A percentile compares a stretch with the other conserved stretches of the same genome.
phyloP scores from a whole-genome alignment of 1,140 invertebrate species.

The Pogonomyrmex barbatus region DNA sequence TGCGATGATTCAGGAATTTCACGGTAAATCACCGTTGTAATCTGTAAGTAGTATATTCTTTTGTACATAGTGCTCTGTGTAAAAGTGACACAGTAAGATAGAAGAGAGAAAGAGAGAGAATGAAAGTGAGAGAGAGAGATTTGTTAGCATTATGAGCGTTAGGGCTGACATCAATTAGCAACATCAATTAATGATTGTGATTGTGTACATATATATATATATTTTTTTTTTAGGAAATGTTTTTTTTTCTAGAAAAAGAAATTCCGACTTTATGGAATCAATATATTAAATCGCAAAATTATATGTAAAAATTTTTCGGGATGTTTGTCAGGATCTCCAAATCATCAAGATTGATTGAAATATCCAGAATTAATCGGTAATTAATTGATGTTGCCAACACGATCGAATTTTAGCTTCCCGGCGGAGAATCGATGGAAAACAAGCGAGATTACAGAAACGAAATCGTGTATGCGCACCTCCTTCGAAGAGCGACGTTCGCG shows the following conservation, averaged over 20 bases:
- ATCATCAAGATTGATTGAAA: no score
- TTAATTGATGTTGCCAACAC: conserved; percentile 21
- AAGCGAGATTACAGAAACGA: conserved; percentile 26
- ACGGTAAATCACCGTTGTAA: conserved; percentile 36
- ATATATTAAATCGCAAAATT: neutral
- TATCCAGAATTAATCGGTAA: neutral
- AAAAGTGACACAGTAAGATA: conserved; percentile 37
- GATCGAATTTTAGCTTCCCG: conserved; percentile 1
- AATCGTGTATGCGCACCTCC: conserved; percentile 62
- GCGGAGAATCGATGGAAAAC: neutral
- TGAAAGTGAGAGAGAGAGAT: neutral
- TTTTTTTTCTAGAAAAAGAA: neutral
- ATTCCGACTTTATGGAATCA: neutral
- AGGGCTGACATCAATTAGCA: neutral
- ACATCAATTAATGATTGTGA: conserved; percentile 21
- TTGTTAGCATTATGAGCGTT: conserved; percentile 16
- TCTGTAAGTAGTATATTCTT: conserved; percentile 51
- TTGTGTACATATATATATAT: neutral
- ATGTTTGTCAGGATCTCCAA: neutral
- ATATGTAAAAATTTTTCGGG: neutral
- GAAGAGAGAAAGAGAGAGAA: neutral
- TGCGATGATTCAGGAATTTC: conserved; percentile 52
- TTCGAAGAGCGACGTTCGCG: conserved; percentile 12
- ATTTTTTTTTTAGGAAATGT: neutral
- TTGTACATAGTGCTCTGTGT: conserved; percentile 26